Evolutionary conservation across 1,140 invertebrate genomes (phyloP).

Genomic region (Drosophila orena): DNA sequence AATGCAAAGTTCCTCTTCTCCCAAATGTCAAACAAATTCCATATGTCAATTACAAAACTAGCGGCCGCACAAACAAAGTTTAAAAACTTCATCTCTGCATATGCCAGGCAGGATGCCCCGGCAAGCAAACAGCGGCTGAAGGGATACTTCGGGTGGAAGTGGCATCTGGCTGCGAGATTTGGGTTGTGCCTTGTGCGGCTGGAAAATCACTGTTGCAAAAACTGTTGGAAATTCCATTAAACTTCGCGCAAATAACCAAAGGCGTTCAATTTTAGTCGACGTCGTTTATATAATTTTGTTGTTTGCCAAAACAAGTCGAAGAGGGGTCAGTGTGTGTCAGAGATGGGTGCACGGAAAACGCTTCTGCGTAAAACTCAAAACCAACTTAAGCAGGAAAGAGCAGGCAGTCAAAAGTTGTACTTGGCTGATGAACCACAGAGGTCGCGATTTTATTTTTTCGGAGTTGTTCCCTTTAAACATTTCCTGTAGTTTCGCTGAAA

Average conservation of each 20-base stretch:
- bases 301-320: slow-evolving; percentile 67
- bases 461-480: background rate
- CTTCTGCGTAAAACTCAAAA: slow-evolving; percentile 64
- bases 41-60: slow-evolving; percentile 76
- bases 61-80: slow-evolving; percentile 44
- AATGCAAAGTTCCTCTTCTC: background rate
- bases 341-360: slow-evolving; percentile 32
- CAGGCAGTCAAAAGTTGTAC: slow-evolving; percentile 14
- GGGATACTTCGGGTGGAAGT: background rate
- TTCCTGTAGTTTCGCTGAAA: slow-evolving; percentile 19
- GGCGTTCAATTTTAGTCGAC: slow-evolving; percentile 81
- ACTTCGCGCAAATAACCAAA: slow-evolving; percentile 81
- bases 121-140: slow-evolving; percentile 36
- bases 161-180: slow-evolving; percentile 2
- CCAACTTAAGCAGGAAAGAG: slow-evolving; percentile 21
- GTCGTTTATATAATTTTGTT: slow-evolving; percentile 77
- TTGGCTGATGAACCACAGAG: slow-evolving; percentile 1
- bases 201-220: slow-evolving; percentile 78
- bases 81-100: slow-evolving; percentile 56
- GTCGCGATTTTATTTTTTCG: slow-evolving; percentile 11
- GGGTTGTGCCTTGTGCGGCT: slow-evolving; percentile 41
- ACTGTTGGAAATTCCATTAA: slow-evolving; percentile 83
- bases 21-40: slow-evolving; percentile 56
- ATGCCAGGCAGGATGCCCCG: slow-evolving; percentile 18
- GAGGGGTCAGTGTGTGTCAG: slow-evolving; percentile 16